A percentile compares a stretch with the other conserved stretches of the same genome.
These are phyloP conservation scores for Silurus lanzhouensis DNA, from an alignment of 2,797 vertebrate species.

Conservation along the genomic window DNA sequence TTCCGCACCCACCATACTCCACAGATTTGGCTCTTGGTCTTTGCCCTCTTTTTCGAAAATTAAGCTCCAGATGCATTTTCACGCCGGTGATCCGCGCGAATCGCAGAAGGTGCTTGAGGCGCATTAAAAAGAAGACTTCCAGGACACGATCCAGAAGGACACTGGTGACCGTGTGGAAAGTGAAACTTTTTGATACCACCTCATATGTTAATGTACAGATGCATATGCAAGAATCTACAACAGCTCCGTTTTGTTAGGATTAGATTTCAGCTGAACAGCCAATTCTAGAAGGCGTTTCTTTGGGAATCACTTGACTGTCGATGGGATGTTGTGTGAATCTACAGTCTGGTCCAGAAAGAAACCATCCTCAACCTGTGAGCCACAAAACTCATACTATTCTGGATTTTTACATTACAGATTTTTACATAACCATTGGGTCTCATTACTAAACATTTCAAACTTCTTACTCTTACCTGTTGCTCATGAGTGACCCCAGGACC, in stretches of 20 bases:
- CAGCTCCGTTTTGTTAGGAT: background rate
- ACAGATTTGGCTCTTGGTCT: no score
- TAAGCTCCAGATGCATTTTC: no score
- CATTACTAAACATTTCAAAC: background rate
- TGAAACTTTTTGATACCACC: no score
- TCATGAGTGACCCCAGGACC: constrained; percentile 91
- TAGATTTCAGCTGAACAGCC: background rate
- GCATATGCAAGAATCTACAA: background rate
- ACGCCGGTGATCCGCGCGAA: no score
- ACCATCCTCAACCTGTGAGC: background rate
- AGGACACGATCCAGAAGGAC: no score
- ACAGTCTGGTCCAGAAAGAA: background rate
- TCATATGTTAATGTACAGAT: background rate
- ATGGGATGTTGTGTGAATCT: background rate
- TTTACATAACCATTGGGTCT: background rate
- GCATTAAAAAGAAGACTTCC: no score
- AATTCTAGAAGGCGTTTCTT: background rate
- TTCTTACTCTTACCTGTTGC: constrained; percentile 79
- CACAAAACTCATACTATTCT: background rate
- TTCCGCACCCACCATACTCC: no score
- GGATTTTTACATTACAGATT: background rate
- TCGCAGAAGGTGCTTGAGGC: no score
- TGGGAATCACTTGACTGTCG: background rate
- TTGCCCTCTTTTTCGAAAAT: no score
- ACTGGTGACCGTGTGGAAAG: no score